Evolutionary conservation across 1,140 invertebrate genomes (phyloP).

Genomic region (Chlorops oryzae): DNA sequence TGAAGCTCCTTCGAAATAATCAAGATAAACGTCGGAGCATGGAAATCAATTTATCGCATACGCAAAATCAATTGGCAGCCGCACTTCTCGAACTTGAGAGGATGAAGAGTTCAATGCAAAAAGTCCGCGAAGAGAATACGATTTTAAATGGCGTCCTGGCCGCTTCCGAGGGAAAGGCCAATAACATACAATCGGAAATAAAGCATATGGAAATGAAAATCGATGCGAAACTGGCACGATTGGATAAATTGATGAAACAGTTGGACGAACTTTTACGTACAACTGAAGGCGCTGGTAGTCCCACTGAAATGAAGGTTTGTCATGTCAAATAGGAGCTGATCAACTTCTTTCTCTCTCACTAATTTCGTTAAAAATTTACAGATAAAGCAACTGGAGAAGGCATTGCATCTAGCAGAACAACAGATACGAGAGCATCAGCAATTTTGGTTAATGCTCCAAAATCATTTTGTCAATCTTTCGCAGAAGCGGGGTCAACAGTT

Average conservation of each 20-base stretch:
- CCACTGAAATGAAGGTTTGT: conserved; percentile 53
- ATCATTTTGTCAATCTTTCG: conserved; percentile 59
- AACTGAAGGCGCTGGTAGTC: conserved; percentile 43
- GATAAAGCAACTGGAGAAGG: conserved; percentile 56
- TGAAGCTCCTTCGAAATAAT: conserved; percentile 49
- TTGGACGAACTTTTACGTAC: conserved; percentile 15
- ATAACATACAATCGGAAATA: conserved; percentile 19
- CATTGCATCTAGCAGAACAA: conserved; percentile 53
- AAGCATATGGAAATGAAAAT: conserved; percentile 32
- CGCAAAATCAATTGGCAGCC: conserved; percentile 59
- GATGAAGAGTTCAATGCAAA: conserved; percentile 39
- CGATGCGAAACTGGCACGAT: conserved; percentile 36
- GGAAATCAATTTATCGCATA: conserved; percentile 57
- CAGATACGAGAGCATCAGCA: conserved; percentile 60
- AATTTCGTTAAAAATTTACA: too few relatives aligned
- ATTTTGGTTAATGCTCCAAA: conserved; percentile 69
- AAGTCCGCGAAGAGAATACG: conserved; percentile 23
- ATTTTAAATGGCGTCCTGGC: conserved; percentile 15
- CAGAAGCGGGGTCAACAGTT: conserved; percentile 60
- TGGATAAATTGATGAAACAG: conserved; percentile 31
- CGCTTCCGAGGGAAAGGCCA: conserved; percentile 19
- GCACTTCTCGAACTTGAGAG: conserved; percentile 58
- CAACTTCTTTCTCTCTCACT: too few relatives aligned
- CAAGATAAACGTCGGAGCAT: conserved; percentile 47
- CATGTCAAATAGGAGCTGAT: background rate